Evolutionary conservation across 2,113 vertebrate species (phyloP).

Genomic region (Nesoenas mayeri): DNA sequence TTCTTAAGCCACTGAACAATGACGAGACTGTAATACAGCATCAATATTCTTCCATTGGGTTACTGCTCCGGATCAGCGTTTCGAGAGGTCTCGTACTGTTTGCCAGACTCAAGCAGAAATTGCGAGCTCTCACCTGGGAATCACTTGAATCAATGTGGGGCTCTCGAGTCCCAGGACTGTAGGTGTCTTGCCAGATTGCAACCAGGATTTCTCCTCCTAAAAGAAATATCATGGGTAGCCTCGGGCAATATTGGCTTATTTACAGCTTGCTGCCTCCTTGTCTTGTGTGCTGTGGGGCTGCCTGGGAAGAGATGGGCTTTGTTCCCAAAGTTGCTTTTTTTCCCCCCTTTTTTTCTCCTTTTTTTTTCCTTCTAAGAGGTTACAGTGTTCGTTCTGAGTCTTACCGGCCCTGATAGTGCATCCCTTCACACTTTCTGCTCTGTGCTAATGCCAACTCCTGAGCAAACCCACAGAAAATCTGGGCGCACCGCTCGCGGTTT

Average conservation of each 20-base stretch:
- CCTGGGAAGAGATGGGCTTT: neutral
- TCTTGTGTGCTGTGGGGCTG: neutral
- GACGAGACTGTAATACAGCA: neutral
- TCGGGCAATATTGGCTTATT: neutral
- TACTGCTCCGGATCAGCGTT: rapidly evolving
- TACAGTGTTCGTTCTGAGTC: neutral
- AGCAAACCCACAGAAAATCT: neutral
- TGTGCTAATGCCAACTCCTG: neutral
- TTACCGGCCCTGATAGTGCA: neutral
- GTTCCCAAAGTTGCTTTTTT: neutral
- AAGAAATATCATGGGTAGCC: neutral
- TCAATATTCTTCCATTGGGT: rapidly evolving
- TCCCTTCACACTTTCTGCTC: neutral
- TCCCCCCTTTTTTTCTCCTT: rapidly evolving
- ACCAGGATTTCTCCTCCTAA: neutral
- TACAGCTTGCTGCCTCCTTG: neutral
- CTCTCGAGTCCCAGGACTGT: neutral
- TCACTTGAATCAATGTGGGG: rapidly evolving
- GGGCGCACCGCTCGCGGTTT: neutral
- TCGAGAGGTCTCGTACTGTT: rapidly evolving
- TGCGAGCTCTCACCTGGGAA: neutral
- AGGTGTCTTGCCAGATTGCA: neutral
- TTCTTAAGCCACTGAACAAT: neutral
- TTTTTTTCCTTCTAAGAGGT: neutral
- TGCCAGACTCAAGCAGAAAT: neutral